Base-by-base conservation (phyloP, 2,888 invertebrate species). In the Galeruca laticollis region DNA sequence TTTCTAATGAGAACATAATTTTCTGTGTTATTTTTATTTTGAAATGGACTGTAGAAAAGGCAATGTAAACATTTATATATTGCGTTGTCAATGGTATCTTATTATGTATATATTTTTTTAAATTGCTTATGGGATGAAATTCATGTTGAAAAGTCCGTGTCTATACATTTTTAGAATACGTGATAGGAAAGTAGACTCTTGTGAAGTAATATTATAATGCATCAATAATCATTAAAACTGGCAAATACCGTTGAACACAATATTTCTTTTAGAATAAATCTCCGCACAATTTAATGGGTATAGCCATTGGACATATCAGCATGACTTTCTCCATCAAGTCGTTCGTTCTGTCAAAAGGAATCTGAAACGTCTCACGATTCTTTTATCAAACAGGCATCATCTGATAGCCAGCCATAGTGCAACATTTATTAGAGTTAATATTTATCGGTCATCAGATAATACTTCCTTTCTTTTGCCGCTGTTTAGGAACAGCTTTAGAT, bases 161-260 rank as follows among this genome's bases (percentile, higher is more conserved):
- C n/a, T n/a, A n/a, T n/a, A n/a, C n/a, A n/a, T n/a, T n/a, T 15
- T 8, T 6, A 71, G 75, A 73, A 77, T 76, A 59, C 59, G 68
- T 66, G 35, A 61, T 61, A 33, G 51, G 4, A 9, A 51, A 51
- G 20, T 33, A 31, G n/a, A 31, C 43, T 37, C 18, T 21, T 43
- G 5, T 31, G 4, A 1, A n/a, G 15, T 43, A n/a, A 8, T 26
- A n/a, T 1, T n/a, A 21, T n/a, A 8, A 47, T 8, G 15, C 15
- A 47, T 15, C 9, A 47, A 47, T 47, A 47, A 47, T 47, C 47
- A 47, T 47, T 47, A 47, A 40, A 47, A 9, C 6, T 47, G 15
- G 47, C 9, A 18, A 8, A 47, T 18, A 47, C 47, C 47, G 47
- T 47, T 47, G 47, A 47, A 47, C 43, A 43, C 43, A 43, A 43